These are phyloP conservation scores for Pseudochirops cupreus DNA, from an alignment of 2,797 vertebrate species.

Conservation along the genomic window DNA sequence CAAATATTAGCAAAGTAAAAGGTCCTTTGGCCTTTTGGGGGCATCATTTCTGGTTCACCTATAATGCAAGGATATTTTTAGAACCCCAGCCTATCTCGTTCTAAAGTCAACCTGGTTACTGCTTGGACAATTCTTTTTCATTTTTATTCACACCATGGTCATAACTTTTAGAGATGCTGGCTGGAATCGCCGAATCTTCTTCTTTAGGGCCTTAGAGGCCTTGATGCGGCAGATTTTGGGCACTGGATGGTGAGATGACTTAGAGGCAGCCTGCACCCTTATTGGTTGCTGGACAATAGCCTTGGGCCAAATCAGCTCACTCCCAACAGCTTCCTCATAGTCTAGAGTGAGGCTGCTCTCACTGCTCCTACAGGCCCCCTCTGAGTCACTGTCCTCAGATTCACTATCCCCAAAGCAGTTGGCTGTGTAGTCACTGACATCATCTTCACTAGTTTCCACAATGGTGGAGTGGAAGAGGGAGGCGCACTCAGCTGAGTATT, in stretches of 20 bases:
- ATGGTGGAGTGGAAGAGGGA: slow-evolving; percentile 93
- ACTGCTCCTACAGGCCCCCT: slow-evolving; percentile 83
- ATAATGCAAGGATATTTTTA: slow-evolving; percentile 28
- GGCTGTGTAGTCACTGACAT: slow-evolving; percentile 91
- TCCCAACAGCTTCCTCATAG: slow-evolving; percentile 78
- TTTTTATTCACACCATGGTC: slow-evolving; percentile 91
- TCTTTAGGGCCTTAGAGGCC: slow-evolving; percentile 96
- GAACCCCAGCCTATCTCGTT: not conserved
- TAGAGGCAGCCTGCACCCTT: slow-evolving; percentile 81
- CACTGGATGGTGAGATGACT: slow-evolving; percentile 83
- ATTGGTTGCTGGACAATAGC: slow-evolving; percentile 33
- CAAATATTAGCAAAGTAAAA: slow-evolving; percentile 65
- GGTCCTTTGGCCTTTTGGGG: slow-evolving; percentile 45
- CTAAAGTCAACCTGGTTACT: slow-evolving; percentile 58
- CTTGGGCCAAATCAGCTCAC: slow-evolving; percentile 88
- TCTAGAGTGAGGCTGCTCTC: slow-evolving; percentile 85
- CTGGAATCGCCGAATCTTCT: slow-evolving; percentile 96
- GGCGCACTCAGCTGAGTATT: slow-evolving; percentile 90
- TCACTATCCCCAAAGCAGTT: slow-evolving; percentile 94
- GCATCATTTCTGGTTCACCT: slow-evolving; percentile 62
- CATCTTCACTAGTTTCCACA: slow-evolving; percentile 90
- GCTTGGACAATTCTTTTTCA: not conserved
- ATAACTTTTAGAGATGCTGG: slow-evolving; percentile 95
- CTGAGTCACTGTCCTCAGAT: slow-evolving; percentile 89
- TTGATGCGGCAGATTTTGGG: slow-evolving; percentile 94